Base-by-base conservation (phyloP, 2,113 vertebrate species). In the Clarias gariepinus region DNA sequence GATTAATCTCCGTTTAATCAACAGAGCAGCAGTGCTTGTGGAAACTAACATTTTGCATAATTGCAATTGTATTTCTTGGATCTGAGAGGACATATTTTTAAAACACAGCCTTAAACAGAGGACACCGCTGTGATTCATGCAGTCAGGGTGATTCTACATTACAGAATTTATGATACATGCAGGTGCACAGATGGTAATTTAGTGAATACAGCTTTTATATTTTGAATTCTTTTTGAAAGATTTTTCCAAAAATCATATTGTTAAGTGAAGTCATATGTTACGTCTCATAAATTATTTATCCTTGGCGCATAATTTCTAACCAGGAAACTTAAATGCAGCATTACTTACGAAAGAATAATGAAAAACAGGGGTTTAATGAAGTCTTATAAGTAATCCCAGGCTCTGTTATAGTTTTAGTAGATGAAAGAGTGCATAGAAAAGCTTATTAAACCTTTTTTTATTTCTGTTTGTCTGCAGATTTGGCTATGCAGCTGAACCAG, bases 401-500 rank as follows among this genome's bases (percentile, higher is more conserved):
- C 83, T 85, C 21, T 3, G 3, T 25, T 60, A 3, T 41, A 36
- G 19, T 78, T 11, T 64, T 63, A 52, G 47, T 15, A 52, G 58
- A 58, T 53, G 15, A 63, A 55, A 30, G 33, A 77, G n/a, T 30
- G 52, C 8, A 10, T 9, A 21, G 60, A 69, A 5, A 86, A 33
- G 19, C 41, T 85, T 47, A 57, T 41, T 73, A 55, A 64, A 58
- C 12, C 28, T 33, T 79, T 58, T 30, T 76, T 33, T 86, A 18
- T 78, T 12, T n/a, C 53, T 30, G 41, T 94, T 71, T 81, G 92
- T 91, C 89, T 92, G 93, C 95, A 99, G 98, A 99, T 96, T 95
- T 99, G 94, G 97, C 98, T 87, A 99, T 99, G 98, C 98, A 99
- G 91, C 87, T 99, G 95, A 99, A 99, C 95, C 98, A 98, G 95